These are phyloP conservation scores for Allacma fusca DNA, from an alignment of 2,888 invertebrate genomes.

Conservation along the genomic window DNA sequence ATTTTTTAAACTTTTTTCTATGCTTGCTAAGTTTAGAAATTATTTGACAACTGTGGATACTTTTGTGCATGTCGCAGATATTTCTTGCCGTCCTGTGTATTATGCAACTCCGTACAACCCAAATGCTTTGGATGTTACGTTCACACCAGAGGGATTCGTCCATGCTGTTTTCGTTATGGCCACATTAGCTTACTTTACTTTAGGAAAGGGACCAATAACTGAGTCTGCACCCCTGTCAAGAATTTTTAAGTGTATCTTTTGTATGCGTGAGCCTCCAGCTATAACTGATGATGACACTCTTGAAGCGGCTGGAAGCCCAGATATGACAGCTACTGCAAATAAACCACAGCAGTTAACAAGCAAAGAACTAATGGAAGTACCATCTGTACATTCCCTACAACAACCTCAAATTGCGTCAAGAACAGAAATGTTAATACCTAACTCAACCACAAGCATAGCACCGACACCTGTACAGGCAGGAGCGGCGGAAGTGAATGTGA, in stretches of 20 bases:
- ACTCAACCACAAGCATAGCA: too few species aligned
- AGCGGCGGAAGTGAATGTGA: too few species aligned
- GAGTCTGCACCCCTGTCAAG: slow-evolving; percentile 6
- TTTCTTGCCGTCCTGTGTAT: not conserved
- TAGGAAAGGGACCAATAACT: not conserved
- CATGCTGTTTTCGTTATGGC: not conserved
- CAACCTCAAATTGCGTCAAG: too few species aligned
- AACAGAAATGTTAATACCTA: too few species aligned
- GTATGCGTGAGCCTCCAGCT: not conserved
- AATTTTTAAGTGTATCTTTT: slow-evolving; percentile 13
- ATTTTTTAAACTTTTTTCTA: too few species aligned
- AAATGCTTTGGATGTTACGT: not conserved
- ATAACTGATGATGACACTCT: not conserved
- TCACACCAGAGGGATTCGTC: slow-evolving; percentile 5
- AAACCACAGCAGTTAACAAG: too few species aligned
- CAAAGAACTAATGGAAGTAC: too few species aligned
- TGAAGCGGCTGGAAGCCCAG: too few species aligned
- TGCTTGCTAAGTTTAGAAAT: too few species aligned
- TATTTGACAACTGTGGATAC: not conserved
- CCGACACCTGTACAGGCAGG: too few species aligned
- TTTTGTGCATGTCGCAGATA: not conserved
- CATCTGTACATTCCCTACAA: too few species aligned
- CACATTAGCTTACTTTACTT: slow-evolving; percentile 19
- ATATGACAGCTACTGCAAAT: too few species aligned
- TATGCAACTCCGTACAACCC: not conserved